Percentiles rank a stretch among this genome's conserved stretches.
Evolutionary conservation across 2,888 invertebrate genomes (phyloP).

Genomic region (Apodemia duryi): DNA sequence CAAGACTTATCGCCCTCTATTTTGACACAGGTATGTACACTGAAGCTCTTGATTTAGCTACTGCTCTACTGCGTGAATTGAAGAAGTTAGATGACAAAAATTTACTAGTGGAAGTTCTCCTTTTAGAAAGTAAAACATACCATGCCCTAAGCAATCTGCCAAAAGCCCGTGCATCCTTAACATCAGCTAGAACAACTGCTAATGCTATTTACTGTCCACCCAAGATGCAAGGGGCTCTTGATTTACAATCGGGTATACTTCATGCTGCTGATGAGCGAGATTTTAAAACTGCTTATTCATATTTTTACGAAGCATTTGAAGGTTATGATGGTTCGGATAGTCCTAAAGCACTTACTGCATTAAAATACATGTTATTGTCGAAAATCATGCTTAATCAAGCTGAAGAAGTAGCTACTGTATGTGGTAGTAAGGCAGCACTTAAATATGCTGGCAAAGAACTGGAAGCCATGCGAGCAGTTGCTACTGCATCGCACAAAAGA

Average conservation of each 20-base stretch:
- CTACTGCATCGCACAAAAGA: conserved; percentile 96
- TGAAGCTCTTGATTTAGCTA: conserved; percentile 91
- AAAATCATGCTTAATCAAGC: conserved; percentile 99
- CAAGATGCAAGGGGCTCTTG: conserved; percentile 97
- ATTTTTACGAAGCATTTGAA: conserved; percentile 99
- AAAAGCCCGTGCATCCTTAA: conserved; percentile 96
- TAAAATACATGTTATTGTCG: conserved; percentile 99
- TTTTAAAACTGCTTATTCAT: conserved; percentile 99
- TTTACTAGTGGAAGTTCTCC: conserved; percentile 97
- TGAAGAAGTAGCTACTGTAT: conserved; percentile 96
- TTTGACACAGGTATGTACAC: conserved; percentile 94
- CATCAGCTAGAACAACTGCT: conserved; percentile 99
- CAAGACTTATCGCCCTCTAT: conserved; percentile 95
- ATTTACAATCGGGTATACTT: conserved; percentile 97
- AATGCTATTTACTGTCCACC: conserved; percentile 99
- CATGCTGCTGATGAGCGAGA: conserved; percentile 99
- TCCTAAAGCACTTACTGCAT: conserved; percentile 93
- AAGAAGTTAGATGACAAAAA: conserved; percentile 99
- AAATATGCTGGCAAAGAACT: conserved; percentile 97
- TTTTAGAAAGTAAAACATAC: conserved; percentile 98
- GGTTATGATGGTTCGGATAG: conserved; percentile 97
- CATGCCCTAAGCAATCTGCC: conserved; percentile 98
- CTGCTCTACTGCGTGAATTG: conserved; percentile 93
- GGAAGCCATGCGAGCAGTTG: conserved; percentile 98
- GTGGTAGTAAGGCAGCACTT: conserved; percentile 97